phyloP scores from a whole-genome alignment of 2,113 vertebrate species.

The Elephas maximus region DNA sequence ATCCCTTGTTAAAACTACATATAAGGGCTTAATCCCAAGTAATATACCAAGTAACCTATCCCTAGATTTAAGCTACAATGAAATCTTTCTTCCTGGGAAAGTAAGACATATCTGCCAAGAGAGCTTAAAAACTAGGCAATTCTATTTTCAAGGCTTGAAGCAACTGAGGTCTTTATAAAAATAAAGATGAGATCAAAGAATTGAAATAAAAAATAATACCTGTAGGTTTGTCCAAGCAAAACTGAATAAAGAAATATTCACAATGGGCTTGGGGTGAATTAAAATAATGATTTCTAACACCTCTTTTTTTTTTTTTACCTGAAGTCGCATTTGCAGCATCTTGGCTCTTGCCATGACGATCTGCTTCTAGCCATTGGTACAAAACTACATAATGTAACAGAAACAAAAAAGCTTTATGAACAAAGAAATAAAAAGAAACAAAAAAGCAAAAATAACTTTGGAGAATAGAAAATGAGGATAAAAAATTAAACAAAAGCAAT shows the following conservation, averaged over 20 bases:
- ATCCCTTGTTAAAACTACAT: background rate
- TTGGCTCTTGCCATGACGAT: conserved; percentile 95
- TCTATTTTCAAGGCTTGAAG: conserved; percentile 72
- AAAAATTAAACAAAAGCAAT: conserved; percentile 72
- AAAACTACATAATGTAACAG: conserved; percentile 94
- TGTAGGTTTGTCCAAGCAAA: conserved; percentile 72
- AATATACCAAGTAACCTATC: conserved; percentile 15
- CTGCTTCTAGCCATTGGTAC: conserved; percentile 97
- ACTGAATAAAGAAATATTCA: conserved; percentile 54
- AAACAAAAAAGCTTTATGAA: conserved; percentile 90
- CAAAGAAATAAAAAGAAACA: conserved; percentile 84
- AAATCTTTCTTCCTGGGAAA: conserved; percentile 8
- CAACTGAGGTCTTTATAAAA: conserved; percentile 74
- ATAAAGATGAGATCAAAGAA: conserved; percentile 76
- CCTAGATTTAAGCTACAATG: conserved; percentile 2
- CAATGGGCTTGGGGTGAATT: conserved; percentile 45
- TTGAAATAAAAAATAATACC: conserved; percentile 60
- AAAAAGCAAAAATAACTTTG: conserved; percentile 62
- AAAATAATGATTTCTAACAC: conserved; percentile 74
- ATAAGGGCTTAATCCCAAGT: conserved; percentile 2
- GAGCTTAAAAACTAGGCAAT: conserved; percentile 66
- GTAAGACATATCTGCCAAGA: conserved; percentile 82
- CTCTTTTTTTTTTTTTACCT: conserved; percentile 92
- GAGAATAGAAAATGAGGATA: conserved; percentile 77
- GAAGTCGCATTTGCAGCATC: conserved; percentile 89